Conservation (phyloP, 2,888 invertebrate genomes). For the Ommatoiulus sabulosus region DNA sequence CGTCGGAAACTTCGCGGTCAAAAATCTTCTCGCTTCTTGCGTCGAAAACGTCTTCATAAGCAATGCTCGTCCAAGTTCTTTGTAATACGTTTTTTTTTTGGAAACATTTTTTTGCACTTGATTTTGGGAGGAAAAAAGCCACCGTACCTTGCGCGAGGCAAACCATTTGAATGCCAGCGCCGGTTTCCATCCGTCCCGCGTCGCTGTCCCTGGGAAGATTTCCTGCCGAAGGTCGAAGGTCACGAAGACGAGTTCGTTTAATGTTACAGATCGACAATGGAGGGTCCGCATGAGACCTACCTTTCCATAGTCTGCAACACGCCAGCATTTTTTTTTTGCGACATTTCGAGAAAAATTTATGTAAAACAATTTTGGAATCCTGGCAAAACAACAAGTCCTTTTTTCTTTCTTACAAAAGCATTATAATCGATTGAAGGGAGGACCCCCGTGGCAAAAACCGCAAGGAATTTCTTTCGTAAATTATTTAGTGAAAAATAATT, state of each 20-base stretch:
- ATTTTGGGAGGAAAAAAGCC: slow-evolving; percentile 53
- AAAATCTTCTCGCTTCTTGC: neutral
- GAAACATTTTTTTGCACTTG: neutral
- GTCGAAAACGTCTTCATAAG: neutral
- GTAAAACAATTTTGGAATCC: too few species aligned
- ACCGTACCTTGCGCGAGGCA: slow-evolving; percentile 56
- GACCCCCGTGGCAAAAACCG: neutral
- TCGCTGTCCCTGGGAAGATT: neutral
- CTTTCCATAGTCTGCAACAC: slow-evolving; percentile 20
- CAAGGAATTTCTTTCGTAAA: neutral
- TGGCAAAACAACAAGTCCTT: too few species aligned
- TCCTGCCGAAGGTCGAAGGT: neutral
- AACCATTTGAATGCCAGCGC: slow-evolving; percentile 56
- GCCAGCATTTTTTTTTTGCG: neutral
- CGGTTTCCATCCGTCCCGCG: slow-evolving; percentile 45
- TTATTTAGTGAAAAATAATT: slow-evolving; percentile 52
- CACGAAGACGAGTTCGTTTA: neutral
- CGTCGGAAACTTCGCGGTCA: neutral
- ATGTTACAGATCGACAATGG: neutral
- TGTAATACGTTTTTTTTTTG: neutral
- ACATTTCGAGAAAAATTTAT: too few species aligned
- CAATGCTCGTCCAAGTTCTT: neutral
- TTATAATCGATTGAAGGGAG: too few species aligned
- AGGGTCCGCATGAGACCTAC: neutral
- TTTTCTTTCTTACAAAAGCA: too few species aligned